Evolutionary conservation across 2,113 vertebrate genomes (phyloP).

Genomic region (Gymnobelideus leadbeateri): DNA sequence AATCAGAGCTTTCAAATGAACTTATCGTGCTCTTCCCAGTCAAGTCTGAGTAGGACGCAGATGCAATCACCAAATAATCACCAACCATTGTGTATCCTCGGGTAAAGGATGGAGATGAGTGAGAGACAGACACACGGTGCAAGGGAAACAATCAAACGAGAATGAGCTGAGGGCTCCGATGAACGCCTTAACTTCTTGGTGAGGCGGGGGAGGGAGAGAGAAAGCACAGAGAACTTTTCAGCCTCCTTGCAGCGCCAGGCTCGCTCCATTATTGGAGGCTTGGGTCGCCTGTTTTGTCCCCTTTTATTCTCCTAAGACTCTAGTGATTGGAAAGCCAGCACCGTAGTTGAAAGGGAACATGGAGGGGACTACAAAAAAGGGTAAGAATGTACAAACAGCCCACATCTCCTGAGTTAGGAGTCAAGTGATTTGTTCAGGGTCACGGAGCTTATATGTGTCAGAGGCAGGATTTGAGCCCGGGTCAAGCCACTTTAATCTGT

Average conservation of each 20-base stretch:
- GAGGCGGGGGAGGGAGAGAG: not conserved
- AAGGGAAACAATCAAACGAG: not conserved
- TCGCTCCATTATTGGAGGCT: not conserved
- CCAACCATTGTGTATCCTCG: not conserved
- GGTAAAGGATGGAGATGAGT: not conserved
- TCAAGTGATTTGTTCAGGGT: not conserved
- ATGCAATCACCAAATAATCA: not conserved
- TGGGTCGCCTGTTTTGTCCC: not conserved
- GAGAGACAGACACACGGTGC: not conserved
- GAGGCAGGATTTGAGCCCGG: not conserved
- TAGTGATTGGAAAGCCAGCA: too few relatives aligned
- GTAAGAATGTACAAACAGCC: not conserved
- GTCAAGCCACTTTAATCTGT: not conserved
- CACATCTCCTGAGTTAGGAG: not conserved
- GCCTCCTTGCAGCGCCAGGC: too few relatives aligned
- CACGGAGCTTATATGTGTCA: not conserved
- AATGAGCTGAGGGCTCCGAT: not conserved
- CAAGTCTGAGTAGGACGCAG: not conserved
- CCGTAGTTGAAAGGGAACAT: not conserved
- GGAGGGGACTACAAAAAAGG: not conserved
- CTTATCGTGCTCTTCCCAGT: not conserved
- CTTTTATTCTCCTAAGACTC: too few relatives aligned
- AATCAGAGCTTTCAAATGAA: slow-evolving; percentile 12
- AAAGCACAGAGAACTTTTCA: too few relatives aligned
- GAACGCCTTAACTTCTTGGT: not conserved